Evolutionary conservation across 2,888 invertebrate species (phyloP).

Genomic region (Bimastos eiseni): DNA sequence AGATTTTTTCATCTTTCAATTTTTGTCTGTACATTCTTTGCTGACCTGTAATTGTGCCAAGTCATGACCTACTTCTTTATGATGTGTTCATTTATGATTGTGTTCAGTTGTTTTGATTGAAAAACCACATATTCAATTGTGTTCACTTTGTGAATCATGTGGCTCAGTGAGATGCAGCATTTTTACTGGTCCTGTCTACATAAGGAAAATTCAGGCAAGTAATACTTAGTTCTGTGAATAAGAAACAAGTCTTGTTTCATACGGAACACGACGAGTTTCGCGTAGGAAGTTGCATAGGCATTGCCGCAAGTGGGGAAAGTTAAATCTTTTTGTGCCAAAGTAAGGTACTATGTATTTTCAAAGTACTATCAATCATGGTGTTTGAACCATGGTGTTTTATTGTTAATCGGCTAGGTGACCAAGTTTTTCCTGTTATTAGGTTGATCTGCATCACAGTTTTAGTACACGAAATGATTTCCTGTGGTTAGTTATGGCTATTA

Average conservation of each 20-base stretch:
- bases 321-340: neutral
- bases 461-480: neutral
- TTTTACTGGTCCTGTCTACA: neutral
- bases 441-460: neutral
- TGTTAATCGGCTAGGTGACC: neutral
- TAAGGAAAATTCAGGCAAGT: neutral
- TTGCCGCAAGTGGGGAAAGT: neutral
- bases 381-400: neutral
- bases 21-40: neutral
- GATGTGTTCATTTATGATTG: conserved; percentile 13
- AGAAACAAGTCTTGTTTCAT: neutral
- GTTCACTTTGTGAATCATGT: neutral
- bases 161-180: neutral
- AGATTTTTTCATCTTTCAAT: conserved; percentile 5
- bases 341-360: neutral
- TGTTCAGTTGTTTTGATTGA: conserved; percentile 13
- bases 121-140: neutral
- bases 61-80: conserved; percentile 4
- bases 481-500: neutral
- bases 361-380: neutral
- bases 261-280: neutral
- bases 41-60: conserved; percentile 6
- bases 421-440: neutral
- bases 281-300: neutral
- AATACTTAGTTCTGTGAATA: neutral